Conservation (phyloP, 37 sponge, comb jelly and placozoan genomes). For the Bolinopsis microptera region DNA sequence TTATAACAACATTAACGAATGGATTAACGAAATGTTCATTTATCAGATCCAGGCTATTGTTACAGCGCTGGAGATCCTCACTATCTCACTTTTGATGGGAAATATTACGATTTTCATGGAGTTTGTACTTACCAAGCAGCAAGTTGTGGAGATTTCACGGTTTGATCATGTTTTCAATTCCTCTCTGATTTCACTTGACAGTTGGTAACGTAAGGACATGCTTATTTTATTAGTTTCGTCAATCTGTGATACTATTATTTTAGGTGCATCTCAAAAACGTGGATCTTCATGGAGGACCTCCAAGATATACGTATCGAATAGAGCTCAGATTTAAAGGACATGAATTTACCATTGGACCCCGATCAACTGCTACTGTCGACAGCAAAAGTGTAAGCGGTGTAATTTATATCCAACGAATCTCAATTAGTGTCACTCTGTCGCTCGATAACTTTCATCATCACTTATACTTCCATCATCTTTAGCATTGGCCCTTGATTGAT, state of each 20-base stretch:
- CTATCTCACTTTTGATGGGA: conserved; percentile 21
- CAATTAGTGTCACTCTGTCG: no score
- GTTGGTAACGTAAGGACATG: no score
- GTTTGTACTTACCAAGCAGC: conserved; percentile 17
- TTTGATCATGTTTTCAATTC: not conserved
- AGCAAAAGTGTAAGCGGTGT: not conserved
- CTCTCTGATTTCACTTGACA: no score
- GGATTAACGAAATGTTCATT: no score
- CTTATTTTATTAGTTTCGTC: no score
- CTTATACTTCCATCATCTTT: no score
- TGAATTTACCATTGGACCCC: not conserved
- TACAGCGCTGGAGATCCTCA: conserved; percentile 56
- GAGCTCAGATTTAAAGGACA: conserved; percentile 21
- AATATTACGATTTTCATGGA: conserved; percentile 45
- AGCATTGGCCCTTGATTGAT: no score
- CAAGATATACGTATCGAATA: not conserved
- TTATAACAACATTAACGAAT: not conserved
- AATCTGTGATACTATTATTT: no score
- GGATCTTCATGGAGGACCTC: not conserved
- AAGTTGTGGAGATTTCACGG: not conserved
- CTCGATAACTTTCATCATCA: no score
- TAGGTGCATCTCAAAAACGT: not conserved
- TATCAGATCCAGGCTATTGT: conserved; percentile 15
- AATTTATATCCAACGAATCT: no score
- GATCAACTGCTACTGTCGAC: not conserved